Conservation (phyloP, 2,888 invertebrate species). For the Drosophila peninsularis region DNA sequence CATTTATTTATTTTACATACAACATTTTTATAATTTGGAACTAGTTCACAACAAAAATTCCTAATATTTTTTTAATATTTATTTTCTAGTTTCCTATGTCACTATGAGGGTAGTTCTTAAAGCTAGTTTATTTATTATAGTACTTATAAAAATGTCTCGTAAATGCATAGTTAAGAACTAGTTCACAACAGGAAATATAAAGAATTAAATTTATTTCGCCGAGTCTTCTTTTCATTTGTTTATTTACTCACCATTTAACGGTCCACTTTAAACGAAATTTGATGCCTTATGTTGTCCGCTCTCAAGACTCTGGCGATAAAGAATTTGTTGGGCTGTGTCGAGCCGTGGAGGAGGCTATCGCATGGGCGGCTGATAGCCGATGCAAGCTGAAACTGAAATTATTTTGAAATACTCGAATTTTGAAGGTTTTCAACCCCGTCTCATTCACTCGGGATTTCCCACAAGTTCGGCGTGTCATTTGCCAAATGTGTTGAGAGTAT, state of each 20-base stretch:
- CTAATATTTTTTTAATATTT: too few relatives aligned
- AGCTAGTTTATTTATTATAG: too few relatives aligned
- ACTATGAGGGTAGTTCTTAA: too few relatives aligned
- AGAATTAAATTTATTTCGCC: background rate
- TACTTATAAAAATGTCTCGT: background rate
- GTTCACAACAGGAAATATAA: background rate
- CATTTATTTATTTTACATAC: too few relatives aligned
- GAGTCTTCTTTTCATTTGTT: background rate
- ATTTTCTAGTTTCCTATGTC: too few relatives aligned
- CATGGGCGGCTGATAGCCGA: slow-evolving; percentile 67
- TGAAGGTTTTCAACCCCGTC: slow-evolving; percentile 34
- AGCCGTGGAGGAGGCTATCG: slow-evolving; percentile 27
- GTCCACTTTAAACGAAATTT: slow-evolving; percentile 62
- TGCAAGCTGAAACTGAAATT: slow-evolving; percentile 42
- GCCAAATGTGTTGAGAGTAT: slow-evolving; percentile 68
- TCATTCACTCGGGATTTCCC: slow-evolving; percentile 27
- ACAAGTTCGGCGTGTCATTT: slow-evolving; percentile 54
- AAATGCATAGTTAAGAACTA: too few relatives aligned
- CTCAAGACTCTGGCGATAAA: slow-evolving; percentile 35
- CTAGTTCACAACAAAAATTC: too few relatives aligned
- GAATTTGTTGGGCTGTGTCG: slow-evolving; percentile 8
- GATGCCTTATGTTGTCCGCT: slow-evolving; percentile 50
- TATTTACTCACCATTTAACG: slow-evolving; percentile 24
- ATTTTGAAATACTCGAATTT: slow-evolving; percentile 25
- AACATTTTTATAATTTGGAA: too few relatives aligned